Base-by-base conservation (phyloP, 2,113 vertebrate genomes). In the Hypocryptadius cinnamomeus region DNA sequence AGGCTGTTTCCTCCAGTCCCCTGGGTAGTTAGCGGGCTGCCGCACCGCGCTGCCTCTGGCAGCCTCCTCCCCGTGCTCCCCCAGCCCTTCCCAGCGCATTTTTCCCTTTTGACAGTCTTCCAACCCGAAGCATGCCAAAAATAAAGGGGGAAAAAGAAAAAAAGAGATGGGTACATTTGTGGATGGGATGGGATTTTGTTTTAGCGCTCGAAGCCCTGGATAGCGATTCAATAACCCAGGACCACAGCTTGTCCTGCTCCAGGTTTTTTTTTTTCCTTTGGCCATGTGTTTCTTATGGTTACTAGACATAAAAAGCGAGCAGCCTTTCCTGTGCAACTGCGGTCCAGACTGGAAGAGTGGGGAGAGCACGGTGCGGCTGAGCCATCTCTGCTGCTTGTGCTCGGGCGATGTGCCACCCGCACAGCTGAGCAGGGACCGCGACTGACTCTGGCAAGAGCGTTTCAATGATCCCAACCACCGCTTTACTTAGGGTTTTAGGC, bases 291-390 rank as follows among this genome's bases (percentile, higher is more conserved):
- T 70, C n/a, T n/a, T 27, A 51, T 18, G 45, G 57, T 63, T 79
- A 40, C 70, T 19, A 24, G 47, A 59, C 15, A 8, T 13, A 44
- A 71, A 78, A 70, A 79, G 31, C 14, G 51, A 54, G 50, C 66
- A 70, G 39, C 1, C 1, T 40, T 77, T 72, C 11, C 35, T 35
- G n/a, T 3, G 27, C 47, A 6, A 5, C 2, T 5, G 42, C 4
- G 3, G n/a, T 15, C 27, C 33, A 13, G 39, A 2, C 4, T 7
- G 89, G 51, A 35, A 17, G 69, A 64, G 63, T 1, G 27, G 44
- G 19, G 44, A 54, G 48, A 45, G 30, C 21, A 3, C 21, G 9
- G 50, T 1, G 45, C 14, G 33, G n/a, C 37, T 10, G 54, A 27
- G 66, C 44, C 37, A 16, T 31, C 47, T 15, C 22, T 23, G 31